These are phyloP conservation scores for Mongoloraphidia duomilia DNA, from an alignment of 2,888 invertebrate genomes.

Conservation along the genomic window DNA sequence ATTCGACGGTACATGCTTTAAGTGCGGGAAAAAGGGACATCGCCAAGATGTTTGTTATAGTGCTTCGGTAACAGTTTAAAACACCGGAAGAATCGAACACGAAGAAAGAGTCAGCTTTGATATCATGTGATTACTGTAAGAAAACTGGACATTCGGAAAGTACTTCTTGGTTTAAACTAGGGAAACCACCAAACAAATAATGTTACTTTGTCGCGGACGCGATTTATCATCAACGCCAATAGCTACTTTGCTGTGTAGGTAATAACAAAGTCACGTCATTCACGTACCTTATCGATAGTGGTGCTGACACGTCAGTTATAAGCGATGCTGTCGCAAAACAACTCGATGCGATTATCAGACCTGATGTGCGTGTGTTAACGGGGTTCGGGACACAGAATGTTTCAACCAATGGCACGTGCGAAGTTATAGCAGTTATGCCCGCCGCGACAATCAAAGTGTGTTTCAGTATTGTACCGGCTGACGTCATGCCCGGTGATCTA, in stretches of 20 bases:
- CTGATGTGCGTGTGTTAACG: conserved; percentile 7
- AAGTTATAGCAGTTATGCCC: conserved; percentile 10
- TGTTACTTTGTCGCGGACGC: no score
- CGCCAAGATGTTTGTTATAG: conserved; percentile 1
- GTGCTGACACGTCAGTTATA: conserved; percentile 13
- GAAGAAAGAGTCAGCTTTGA: no score
- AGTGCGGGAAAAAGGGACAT: conserved; percentile 7
- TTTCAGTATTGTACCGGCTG: conserved; percentile 7
- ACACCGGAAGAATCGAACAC: neutral
- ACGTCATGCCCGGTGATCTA: conserved; percentile 8
- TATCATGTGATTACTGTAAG: no score
- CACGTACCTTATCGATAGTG: conserved; percentile 14
- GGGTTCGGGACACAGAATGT: conserved; percentile 10
- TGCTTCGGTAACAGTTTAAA: neutral
- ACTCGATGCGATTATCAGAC: conserved; percentile 7
- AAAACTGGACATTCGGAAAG: no score
- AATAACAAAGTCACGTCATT: conserved; percentile 8
- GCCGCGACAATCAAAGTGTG: conserved; percentile 10
- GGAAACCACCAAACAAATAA: no score
- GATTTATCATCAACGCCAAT: conserved; percentile 8
- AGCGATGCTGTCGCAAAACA: conserved; percentile 8
- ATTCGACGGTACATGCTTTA: conserved; percentile 3
- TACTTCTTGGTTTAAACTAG: no score
- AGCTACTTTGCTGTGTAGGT: conserved; percentile 11
- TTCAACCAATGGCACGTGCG: conserved; percentile 10